Percentiles rank a stretch among this genome's conserved stretches.
These are phyloP conservation scores for Lycia hirtaria DNA, from an alignment of 2,888 invertebrate genomes.

Conservation along the genomic window DNA sequence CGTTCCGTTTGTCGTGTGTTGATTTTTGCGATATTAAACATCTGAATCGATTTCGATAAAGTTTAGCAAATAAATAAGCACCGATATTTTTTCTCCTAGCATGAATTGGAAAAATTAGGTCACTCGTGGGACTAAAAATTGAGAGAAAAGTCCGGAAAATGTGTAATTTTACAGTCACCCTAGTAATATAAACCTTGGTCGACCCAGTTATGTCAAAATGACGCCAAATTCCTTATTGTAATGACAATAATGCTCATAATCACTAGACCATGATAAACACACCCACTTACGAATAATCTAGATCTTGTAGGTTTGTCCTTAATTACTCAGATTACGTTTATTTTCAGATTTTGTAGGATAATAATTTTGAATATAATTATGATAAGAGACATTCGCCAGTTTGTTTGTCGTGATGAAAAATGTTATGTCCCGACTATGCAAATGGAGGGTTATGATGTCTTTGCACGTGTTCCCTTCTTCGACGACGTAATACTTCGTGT, in stretches of 20 bases:
- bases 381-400: not conserved
- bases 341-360: conserved; percentile 1
- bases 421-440: too few species aligned
- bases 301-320: conserved; percentile 15
- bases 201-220: not conserved
- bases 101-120: not conserved
- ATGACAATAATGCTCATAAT: conserved; percentile 1
- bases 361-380: not conserved
- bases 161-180: not conserved
- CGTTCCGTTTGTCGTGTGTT: too few species aligned
- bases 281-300: conserved; percentile 17
- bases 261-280: conserved; percentile 8
- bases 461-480: too few species aligned
- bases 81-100: not conserved
- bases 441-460: too few species aligned
- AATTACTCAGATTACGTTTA: conserved; percentile 16
- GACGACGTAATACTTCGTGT: too few species aligned
- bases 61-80: too few species aligned
- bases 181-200: not conserved
- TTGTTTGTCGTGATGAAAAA: not conserved
- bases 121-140: too few species aligned
- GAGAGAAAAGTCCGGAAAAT: not conserved
- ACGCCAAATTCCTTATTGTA: conserved; percentile 10
- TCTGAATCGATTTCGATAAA: too few species aligned
- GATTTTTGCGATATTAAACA: too few species aligned